Evolutionary conservation across 2,797 vertebrate species (phyloP).

Genomic region (Tiaroga cobitis): DNA sequence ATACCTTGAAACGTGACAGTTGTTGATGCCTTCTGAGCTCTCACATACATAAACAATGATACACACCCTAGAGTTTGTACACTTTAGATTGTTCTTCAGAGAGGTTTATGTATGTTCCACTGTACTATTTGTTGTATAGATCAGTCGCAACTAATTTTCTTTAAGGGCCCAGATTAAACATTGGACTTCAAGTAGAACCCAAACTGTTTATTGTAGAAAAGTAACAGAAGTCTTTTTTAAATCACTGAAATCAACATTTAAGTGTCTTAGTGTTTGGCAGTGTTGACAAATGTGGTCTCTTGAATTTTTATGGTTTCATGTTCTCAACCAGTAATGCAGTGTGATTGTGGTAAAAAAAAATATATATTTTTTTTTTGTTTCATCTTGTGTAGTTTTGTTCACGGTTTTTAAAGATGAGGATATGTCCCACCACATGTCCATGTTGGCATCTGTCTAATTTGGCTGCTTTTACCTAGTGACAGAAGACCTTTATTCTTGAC

Average conservation of each 20-base stretch:
- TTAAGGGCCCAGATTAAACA: background rate
- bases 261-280: background rate
- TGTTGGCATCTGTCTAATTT: background rate
- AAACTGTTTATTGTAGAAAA: background rate
- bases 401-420: background rate
- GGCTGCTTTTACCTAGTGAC: slow-evolving; percentile 7
- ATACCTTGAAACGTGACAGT: slow-evolving; percentile 40
- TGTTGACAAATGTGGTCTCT: background rate
- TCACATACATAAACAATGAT: background rate
- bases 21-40: slow-evolving; percentile 22
- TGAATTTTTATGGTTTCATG: background rate
- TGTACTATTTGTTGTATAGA: background rate
- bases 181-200: background rate
- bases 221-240: background rate
- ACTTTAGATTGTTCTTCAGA: background rate
- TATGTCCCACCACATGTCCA: background rate
- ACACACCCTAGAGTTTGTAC: slow-evolving; percentile 8
- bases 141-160: background rate
- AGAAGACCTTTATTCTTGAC: background rate
- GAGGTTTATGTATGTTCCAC: background rate
- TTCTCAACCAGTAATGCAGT: background rate
- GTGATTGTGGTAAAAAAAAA: background rate
- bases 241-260: background rate
- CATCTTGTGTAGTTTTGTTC: background rate
- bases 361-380: background rate